Evolutionary conservation across 2,888 invertebrate genomes (phyloP).

Genomic region (Pogonocherus hispidulus): DNA sequence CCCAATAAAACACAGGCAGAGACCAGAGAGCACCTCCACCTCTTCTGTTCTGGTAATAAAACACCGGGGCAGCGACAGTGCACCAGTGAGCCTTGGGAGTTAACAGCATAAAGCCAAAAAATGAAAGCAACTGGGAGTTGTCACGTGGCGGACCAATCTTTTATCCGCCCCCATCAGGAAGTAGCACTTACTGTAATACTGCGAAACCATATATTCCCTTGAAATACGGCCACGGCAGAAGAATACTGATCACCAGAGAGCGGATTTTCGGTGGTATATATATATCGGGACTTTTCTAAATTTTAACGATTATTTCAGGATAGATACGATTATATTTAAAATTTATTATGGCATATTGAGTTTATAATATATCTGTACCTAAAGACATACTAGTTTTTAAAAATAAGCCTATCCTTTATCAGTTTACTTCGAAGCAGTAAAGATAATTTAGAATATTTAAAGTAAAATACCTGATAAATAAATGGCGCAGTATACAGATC

Average conservation of each 20-base stretch:
- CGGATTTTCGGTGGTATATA: no score
- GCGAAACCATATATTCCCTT: conserved; percentile 36
- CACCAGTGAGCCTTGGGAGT: conserved; percentile 34
- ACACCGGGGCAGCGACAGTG: conserved; percentile 33
- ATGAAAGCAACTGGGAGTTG: conserved; percentile 43
- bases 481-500: no score
- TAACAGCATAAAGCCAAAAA: conserved; percentile 42
- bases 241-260: conserved; percentile 32
- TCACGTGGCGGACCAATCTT: conserved; percentile 47
- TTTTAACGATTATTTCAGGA: no score
- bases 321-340: no score
- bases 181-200: conserved; percentile 40
- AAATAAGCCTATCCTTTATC: no score
- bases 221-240: conserved; percentile 31
- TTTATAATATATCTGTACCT: no score
- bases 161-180: conserved; percentile 38
- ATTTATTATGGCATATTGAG: no score
- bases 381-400: no score
- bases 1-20: conserved; percentile 39
- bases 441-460: no score
- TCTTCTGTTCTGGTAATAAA: conserved; percentile 14
- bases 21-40: conserved; percentile 19
- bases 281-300: no score
- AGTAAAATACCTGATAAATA: no score
- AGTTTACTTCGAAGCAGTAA: no score